Percentiles rank a stretch among this genome's conserved stretches.
Evolutionary conservation across 2,797 vertebrate species (phyloP).

Genomic region (Notoglanidium macrostoma): DNA sequence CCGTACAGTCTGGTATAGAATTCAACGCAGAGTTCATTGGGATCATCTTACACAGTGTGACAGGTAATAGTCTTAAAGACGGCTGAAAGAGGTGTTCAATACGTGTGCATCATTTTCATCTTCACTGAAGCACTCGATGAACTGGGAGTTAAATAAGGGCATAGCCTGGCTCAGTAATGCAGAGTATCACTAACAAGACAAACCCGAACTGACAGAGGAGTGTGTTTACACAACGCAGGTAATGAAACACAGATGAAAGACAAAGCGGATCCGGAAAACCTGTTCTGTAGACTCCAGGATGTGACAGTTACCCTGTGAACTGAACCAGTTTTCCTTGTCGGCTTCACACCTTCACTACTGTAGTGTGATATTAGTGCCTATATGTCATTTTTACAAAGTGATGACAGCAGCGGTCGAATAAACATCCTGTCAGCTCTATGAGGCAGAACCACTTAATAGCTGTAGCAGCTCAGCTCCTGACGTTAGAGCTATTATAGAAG

Average conservation of each 20-base stretch:
- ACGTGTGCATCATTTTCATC: neutral
- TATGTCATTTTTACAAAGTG: conserved; percentile 42
- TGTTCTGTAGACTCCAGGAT: neutral
- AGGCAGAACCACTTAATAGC: conserved; percentile 21
- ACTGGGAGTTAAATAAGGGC: neutral
- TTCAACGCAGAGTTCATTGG: too few species aligned
- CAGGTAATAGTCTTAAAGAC: neutral
- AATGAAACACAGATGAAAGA: conserved; percentile 21
- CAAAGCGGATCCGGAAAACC: neutral
- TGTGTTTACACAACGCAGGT: neutral
- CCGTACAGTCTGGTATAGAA: neutral
- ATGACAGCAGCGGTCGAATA: conserved; percentile 13
- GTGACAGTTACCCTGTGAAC: conserved; percentile 14
- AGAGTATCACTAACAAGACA: neutral
- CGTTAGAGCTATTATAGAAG: neutral
- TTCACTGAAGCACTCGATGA: neutral
- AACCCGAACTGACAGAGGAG: neutral
- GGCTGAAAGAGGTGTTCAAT: neutral
- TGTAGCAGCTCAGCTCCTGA: neutral
- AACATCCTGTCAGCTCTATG: conserved; percentile 32
- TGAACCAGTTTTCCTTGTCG: conserved; percentile 4
- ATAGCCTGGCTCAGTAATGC: neutral
- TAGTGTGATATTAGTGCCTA: conserved; percentile 26
- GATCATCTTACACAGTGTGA: neutral
- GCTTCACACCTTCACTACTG: neutral